A percentile compares a stretch with the other conserved stretches of the same genome.
These are phyloP conservation scores for Eumerus sabulonum DNA, from an alignment of 2,888 invertebrate genomes.

Conservation along the genomic window DNA sequence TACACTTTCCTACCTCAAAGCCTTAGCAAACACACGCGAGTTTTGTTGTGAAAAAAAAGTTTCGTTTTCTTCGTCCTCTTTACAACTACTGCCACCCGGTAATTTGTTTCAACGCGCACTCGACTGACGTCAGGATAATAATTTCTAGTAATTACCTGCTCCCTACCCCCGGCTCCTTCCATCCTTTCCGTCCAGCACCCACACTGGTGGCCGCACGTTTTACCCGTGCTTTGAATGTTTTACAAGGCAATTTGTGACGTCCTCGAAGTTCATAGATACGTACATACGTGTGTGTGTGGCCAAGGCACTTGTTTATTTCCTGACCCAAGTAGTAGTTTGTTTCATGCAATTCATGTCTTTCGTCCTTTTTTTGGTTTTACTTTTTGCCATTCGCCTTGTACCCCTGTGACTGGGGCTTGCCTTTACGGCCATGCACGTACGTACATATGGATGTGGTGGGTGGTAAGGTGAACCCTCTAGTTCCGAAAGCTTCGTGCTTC, in stretches of 20 bases:
- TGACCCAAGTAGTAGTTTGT: slow-evolving; percentile 3
- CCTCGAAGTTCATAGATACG: not conserved
- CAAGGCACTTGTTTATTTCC: slow-evolving; percentile 15
- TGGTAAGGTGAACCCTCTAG: no score
- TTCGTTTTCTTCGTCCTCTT: no score
- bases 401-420: no score
- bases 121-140: slow-evolving; percentile 53
- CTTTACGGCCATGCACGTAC: no score
- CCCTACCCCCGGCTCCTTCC: not conserved
- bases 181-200: not conserved
- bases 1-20: no score
- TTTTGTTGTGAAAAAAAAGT: slow-evolving; percentile 2
- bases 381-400: no score
- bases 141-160: slow-evolving; percentile 54
- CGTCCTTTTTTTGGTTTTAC: not conserved
- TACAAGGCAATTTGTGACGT: slow-evolving; percentile 25
- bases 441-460: no score
- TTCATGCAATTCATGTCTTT: slow-evolving; percentile 22
- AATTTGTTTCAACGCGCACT: slow-evolving; percentile 40
- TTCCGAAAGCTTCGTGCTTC: no score
- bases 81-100: slow-evolving; percentile 19
- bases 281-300: not conserved
- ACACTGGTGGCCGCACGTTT: not conserved
- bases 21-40: slow-evolving; percentile 5
- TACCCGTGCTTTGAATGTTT: slow-evolving; percentile 2